A percentile compares a stretch with the other conserved stretches of the same genome.
phyloP scores from a whole-genome alignment of 2,113 vertebrate species.

The Tupaia chinensis region DNA sequence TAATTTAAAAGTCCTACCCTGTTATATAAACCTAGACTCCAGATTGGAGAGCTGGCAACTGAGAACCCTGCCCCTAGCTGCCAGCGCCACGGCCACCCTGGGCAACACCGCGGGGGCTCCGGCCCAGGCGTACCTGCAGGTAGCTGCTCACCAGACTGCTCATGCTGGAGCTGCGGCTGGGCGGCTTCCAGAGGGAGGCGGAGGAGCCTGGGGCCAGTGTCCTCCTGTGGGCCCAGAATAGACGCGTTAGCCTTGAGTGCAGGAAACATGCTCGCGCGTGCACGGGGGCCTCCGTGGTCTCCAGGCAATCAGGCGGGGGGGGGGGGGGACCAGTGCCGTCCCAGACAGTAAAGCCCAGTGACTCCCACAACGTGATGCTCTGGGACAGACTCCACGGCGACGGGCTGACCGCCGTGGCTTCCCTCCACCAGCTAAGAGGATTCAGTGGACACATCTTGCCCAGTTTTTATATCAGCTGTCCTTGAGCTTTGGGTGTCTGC shows the following conservation, averaged over 20 bases:
- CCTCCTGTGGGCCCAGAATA: slow-evolving; percentile 88
- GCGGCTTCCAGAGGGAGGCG: slow-evolving; percentile 92
- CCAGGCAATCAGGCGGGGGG: not conserved
- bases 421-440: not conserved
- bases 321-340: not conserved
- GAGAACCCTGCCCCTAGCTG: not conserved
- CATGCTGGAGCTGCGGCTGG: slow-evolving; percentile 96
- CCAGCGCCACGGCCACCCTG: no score
- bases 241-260: not conserved
- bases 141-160: slow-evolving; percentile 95
- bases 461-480: not conserved
- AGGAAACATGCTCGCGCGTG: not conserved
- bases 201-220: slow-evolving; percentile 89
- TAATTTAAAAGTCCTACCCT: not conserved
- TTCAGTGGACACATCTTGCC: not conserved
- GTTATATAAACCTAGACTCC: not conserved
- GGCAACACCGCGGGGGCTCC: rapidly evolving
- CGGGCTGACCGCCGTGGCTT: not conserved
- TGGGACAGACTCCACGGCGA: not conserved
- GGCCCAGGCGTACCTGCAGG: slow-evolving; percentile 89
- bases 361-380: not conserved
- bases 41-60: not conserved
- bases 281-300: not conserved
- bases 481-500: not conserved
- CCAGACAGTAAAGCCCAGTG: not conserved